Base-by-base conservation (phyloP, 2,797 vertebrate species). In the Diceros bicornis region DNA sequence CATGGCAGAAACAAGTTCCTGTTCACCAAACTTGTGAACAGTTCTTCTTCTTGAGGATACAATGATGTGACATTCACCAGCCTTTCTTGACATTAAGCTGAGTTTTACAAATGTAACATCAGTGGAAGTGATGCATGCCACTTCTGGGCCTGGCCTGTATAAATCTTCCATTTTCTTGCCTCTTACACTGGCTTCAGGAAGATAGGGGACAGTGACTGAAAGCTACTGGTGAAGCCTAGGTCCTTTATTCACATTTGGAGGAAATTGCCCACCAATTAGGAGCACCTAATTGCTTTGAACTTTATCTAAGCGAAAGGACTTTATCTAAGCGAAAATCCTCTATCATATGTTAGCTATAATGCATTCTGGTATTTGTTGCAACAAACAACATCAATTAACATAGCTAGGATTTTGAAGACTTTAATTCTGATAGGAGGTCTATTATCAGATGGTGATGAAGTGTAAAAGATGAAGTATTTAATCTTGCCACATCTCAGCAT, bases 401-500 rank as follows among this genome's bases (percentile, higher is more conserved):
- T 14, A 92, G 55, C 41, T 68, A 87, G 23, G 13, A 86, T 52
- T 68, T n/a, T 72, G 57, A 84, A 82, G 29, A 72, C 27, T n/a
- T n/a, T 6, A 86, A 89, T 91, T 91, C 44, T 72, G 23, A 1
- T 57, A 41, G 62, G 23, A 55, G 3, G 2, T 75, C 17, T 75
- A 25, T 23, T 4, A 75, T 78, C 61, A 74, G 9, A 69, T 32
- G 59, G 41, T 41, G 61, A 91, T 69, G 44, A 91, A 11, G 23
- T 66, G 85, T 91, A 93, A 68, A 62, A 75, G 34, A 94, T 55
- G 50, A 74, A 4, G 21, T 64, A 88, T 64, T 94, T 68, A 83
- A 61, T 95, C 87, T 84, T 78, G 17, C 41, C 41, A 2, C 92
- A 78, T 88, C 37, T 91, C 37, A 77, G 44, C 59, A 41, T 93